Evolutionary conservation across 2,797 vertebrate species (phyloP).

Genomic region (Crossoptilon crossoptilon): DNA sequence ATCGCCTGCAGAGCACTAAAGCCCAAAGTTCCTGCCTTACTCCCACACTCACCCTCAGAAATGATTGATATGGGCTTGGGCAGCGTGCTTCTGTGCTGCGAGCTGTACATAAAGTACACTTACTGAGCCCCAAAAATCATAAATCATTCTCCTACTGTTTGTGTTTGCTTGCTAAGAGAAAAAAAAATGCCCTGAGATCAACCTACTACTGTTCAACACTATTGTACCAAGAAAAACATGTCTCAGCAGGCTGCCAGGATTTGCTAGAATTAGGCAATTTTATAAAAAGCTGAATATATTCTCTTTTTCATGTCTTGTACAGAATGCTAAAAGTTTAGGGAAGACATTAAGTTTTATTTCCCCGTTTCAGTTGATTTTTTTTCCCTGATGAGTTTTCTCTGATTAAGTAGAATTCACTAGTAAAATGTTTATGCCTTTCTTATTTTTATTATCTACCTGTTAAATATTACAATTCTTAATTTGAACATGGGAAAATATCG

Average conservation of each 20-base stretch:
- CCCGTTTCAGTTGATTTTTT: neutral
- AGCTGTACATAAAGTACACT: neutral
- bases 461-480: neutral
- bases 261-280: neutral
- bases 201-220: neutral
- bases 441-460: slow-evolving; percentile 5
- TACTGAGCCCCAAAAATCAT: neutral
- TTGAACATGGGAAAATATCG: neutral
- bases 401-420: neutral
- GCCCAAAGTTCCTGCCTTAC: neutral
- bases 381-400: neutral
- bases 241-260: neutral
- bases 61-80: neutral
- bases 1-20: neutral
- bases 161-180: neutral
- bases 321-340: neutral
- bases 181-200: neutral
- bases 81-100: fast-evolving
- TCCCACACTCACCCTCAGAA: neutral
- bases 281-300: neutral
- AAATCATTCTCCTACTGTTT: neutral
- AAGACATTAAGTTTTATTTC: neutral
- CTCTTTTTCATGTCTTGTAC: neutral
- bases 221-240: neutral
- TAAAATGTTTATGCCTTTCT: neutral